Conservation (phyloP, 1,140 invertebrate genomes). For the Sycophaga agraensis region DNA sequence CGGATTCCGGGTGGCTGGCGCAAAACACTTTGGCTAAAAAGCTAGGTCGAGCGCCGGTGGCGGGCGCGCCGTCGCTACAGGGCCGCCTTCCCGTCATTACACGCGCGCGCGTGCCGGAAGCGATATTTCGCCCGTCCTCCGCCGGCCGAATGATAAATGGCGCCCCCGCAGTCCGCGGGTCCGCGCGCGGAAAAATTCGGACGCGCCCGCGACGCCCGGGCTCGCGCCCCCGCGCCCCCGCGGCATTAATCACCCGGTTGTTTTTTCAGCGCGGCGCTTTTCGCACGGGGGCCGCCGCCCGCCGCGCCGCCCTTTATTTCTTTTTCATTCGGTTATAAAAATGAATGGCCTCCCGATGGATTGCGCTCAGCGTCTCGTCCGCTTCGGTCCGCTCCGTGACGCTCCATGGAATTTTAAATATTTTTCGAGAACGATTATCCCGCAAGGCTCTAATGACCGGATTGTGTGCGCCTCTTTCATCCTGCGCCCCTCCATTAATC, state of each 20-base stretch:
- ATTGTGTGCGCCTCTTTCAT: too few species aligned
- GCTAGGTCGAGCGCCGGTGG: not conserved
- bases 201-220: not conserved
- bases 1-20: conserved; percentile 5
- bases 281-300: not conserved
- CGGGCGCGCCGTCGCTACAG: too few species aligned
- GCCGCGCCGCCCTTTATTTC: too few species aligned
- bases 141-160: conserved; percentile 17
- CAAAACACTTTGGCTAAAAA: conserved; percentile 16
- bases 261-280: conserved; percentile 15
- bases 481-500: too few species aligned
- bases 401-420: not conserved
- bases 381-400: too few species aligned
- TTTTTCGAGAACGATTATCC: not conserved
- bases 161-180: conserved; percentile 3
- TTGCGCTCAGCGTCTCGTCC: too few species aligned
- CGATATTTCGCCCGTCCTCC: conserved; percentile 20
- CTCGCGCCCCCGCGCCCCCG: not conserved
- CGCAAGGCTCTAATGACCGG: too few species aligned
- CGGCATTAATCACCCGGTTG: conserved; percentile 22
- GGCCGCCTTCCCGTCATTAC: conserved; percentile 26
- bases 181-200: conserved; percentile 14
- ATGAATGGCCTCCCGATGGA: conserved; percentile 13
- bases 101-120: conserved; percentile 24
- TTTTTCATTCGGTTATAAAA: conserved; percentile 2